Conservation (phyloP, 2,797 vertebrate species). For the Hydrocynus forskahlii region DNA sequence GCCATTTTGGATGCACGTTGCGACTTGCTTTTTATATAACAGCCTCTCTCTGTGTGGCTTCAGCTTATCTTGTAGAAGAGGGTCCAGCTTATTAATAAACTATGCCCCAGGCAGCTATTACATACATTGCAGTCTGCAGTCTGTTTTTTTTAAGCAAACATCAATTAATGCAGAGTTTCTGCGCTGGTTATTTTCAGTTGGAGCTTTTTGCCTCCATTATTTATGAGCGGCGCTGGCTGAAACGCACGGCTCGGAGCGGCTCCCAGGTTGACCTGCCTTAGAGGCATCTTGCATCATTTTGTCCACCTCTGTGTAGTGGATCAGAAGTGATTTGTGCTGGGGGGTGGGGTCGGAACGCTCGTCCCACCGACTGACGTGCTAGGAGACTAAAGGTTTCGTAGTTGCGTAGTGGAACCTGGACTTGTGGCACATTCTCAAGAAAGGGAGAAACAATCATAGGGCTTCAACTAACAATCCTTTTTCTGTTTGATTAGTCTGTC, state of each 20-base stretch:
- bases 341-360: not conserved
- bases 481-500: not conserved
- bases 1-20: not conserved
- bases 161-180: slow-evolving; percentile 75
- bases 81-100: slow-evolving; percentile 73
- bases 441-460: too few species aligned
- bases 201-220: slow-evolving; percentile 74
- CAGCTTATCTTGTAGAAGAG: slow-evolving; percentile 8
- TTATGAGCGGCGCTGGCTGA: slow-evolving; percentile 66
- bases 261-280: slow-evolving; percentile 73
- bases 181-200: slow-evolving; percentile 39
- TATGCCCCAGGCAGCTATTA: slow-evolving; percentile 72
- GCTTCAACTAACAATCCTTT: not conserved
- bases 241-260: slow-evolving; percentile 61
- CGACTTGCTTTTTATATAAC: slow-evolving; percentile 5
- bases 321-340: slow-evolving; percentile 52
- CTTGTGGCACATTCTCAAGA: not conserved
- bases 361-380: not conserved
- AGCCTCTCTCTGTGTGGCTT: slow-evolving; percentile 7
- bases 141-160: slow-evolving; percentile 72
- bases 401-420: not conserved
- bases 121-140: slow-evolving; percentile 71
- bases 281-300: slow-evolving; percentile 66
- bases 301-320: slow-evolving; percentile 58
- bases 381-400: not conserved